Percentiles rank a stretch among this genome's conserved stretches.
Evolutionary conservation across 2,888 invertebrate genomes (phyloP).

Genomic region (Cerceris rybyensis): DNA sequence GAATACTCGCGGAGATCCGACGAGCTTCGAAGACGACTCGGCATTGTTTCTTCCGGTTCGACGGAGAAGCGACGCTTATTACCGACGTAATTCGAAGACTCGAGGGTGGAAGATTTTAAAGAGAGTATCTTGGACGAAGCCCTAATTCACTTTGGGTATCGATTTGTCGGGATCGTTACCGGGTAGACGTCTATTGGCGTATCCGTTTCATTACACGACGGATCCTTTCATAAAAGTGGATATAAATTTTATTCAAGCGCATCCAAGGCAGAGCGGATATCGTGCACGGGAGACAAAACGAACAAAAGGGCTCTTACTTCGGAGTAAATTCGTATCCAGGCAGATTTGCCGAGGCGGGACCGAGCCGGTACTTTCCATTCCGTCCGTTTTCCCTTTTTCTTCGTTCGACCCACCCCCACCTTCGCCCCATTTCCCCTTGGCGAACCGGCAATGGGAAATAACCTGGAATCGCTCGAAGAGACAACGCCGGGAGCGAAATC

Average conservation of each 20-base stretch:
- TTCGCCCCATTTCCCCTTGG: constrained; percentile 2
- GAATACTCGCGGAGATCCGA: neutral
- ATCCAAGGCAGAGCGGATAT: constrained; percentile 19
- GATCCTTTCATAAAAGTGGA: constrained; percentile 26
- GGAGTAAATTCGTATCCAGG: constrained; percentile 64
- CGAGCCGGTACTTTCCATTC: constrained; percentile 38
- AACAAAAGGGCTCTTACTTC: constrained; percentile 39
- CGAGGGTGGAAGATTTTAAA: too few species aligned
- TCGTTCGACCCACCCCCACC: constrained; percentile 1
- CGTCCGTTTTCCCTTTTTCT: constrained; percentile 20
- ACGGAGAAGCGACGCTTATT: too few species aligned
- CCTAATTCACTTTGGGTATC: neutral
- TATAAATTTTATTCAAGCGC: constrained; percentile 38
- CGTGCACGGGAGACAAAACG: constrained; percentile 25
- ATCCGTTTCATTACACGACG: constrained; percentile 4
- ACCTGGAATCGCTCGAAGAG: constrained; percentile 58
- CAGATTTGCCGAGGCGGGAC: constrained; percentile 27
- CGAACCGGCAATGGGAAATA: constrained; percentile 68
- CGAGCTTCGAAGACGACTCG: neutral
- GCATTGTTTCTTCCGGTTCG: too few species aligned
- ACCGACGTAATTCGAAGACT: too few species aligned
- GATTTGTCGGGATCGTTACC: neutral
- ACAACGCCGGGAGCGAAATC: constrained; percentile 61
- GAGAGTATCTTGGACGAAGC: neutral
- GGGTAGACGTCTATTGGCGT: constrained; percentile 21